A percentile compares a stretch with the other conserved stretches of the same genome.
Evolutionary conservation across 2,113 vertebrate genomes (phyloP).

Genomic region (Mormyrus lacerda): DNA sequence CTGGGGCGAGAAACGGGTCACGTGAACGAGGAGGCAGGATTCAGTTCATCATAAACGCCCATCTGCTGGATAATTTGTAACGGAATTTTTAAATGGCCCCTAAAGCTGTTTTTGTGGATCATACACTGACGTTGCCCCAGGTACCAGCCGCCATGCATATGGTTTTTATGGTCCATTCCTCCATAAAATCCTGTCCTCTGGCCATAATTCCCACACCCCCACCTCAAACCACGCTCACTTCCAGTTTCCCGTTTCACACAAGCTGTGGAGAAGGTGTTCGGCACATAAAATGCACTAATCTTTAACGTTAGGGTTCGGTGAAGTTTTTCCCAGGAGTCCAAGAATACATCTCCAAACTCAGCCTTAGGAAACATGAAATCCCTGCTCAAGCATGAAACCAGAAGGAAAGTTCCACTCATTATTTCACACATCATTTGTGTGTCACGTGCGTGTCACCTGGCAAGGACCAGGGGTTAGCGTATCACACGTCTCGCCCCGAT

Average conservation of each 20-base stretch:
- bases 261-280: conserved; percentile 21
- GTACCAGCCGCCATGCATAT: not conserved
- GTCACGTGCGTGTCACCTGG: conserved; percentile 32
- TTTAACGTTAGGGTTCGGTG: conserved; percentile 58
- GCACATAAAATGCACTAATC: conserved; percentile 73
- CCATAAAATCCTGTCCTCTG: not conserved
- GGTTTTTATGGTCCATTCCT: not conserved
- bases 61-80: not conserved
- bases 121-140: not conserved
- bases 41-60: not conserved
- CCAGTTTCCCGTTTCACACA: not conserved
- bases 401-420: conserved; percentile 56
- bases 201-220: not conserved
- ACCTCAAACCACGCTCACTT: not conserved
- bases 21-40: not conserved
- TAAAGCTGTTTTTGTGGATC: not conserved
- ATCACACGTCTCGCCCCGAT: too few species aligned
- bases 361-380: conserved; percentile 60
- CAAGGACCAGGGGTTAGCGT: not conserved
- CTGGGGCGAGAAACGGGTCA: not conserved
- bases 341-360: conserved; percentile 72
- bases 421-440: conserved; percentile 38
- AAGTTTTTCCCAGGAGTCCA: conserved; percentile 54
- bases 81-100: not conserved
- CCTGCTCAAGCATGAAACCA: conserved; percentile 56